Evolutionary conservation across 2,888 invertebrate genomes (phyloP).

Genomic region (Leptinotarsa haldemani): DNA sequence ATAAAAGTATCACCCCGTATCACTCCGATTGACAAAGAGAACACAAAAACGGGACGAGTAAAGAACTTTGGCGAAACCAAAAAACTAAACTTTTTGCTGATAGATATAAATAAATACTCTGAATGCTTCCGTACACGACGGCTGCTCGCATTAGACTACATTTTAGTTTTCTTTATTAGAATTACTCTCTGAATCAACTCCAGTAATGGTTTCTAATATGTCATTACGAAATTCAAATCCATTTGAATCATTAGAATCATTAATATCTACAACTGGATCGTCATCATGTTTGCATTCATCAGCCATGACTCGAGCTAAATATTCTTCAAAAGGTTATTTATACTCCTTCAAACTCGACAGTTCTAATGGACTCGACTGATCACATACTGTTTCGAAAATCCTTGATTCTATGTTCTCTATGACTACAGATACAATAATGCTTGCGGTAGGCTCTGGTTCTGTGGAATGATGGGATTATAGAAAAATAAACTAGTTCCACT

Average conservation of each 20-base stretch:
- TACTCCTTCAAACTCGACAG: conserved; percentile 8
- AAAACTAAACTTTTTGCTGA: no score
- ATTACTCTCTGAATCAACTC: conserved; percentile 38
- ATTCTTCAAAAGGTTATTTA: conserved; percentile 37
- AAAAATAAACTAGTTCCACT: neutral
- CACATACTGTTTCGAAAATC: neutral
- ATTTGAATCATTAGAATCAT: conserved; percentile 24
- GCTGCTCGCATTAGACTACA: no score
- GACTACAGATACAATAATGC: neutral
- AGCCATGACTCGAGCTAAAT: conserved; percentile 36
- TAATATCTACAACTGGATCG: neutral
- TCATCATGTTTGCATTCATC: conserved; percentile 27
- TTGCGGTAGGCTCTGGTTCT: conserved; percentile 5
- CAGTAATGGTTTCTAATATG: conserved; percentile 42
- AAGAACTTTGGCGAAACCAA: no score
- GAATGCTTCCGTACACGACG: no score
- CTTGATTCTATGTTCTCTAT: neutral
- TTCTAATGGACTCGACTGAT: neutral
- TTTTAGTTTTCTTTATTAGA: conserved; percentile 35
- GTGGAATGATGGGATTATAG: neutral
- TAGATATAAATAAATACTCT: no score
- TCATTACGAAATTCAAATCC: conserved; percentile 36
- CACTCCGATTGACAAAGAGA: no score
- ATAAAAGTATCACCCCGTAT: no score
- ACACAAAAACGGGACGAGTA: no score